Evolutionary conservation across 2,888 invertebrate genomes (phyloP).

Genomic region (Ypsolopha sequella): DNA sequence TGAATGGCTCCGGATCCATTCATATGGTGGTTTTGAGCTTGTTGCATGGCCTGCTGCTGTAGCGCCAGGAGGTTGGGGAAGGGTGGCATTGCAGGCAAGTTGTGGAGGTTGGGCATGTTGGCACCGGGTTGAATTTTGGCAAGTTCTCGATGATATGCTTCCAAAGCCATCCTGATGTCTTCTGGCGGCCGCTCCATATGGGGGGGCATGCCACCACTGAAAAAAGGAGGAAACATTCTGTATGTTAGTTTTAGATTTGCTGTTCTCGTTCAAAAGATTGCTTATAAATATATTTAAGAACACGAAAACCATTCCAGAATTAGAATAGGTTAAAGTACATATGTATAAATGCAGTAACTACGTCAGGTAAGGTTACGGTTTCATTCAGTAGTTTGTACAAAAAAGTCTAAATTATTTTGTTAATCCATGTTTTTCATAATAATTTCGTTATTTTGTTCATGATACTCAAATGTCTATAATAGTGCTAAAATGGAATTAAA

Average conservation of each 20-base stretch:
- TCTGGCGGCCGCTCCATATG: constrained; percentile 76
- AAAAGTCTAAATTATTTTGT: too few relatives aligned
- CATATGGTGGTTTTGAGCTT: constrained; percentile 62
- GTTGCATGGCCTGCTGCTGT: constrained; percentile 74
- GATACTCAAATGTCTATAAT: too few relatives aligned
- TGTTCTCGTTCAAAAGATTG: constrained; percentile 41
- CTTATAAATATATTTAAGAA: not conserved
- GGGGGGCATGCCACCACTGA: constrained; percentile 78
- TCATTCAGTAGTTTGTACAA: too few relatives aligned
- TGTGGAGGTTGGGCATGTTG: constrained; percentile 67
- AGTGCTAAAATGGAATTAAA: not conserved
- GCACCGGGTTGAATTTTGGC: constrained; percentile 85
- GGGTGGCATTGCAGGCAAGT: constrained; percentile 67
- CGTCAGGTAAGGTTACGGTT: too few relatives aligned
- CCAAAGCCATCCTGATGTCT: constrained; percentile 89
- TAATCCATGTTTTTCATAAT: too few relatives aligned
- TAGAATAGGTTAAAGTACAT: too few relatives aligned
- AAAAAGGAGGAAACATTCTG: constrained; percentile 88
- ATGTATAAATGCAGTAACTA: too few relatives aligned
- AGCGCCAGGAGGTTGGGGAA: constrained; percentile 79
- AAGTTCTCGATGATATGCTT: constrained; percentile 94
- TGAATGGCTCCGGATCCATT: constrained; percentile 80
- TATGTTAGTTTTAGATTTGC: constrained; percentile 72
- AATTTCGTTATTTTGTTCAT: too few relatives aligned
- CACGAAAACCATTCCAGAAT: too few relatives aligned